phyloP scores from a whole-genome alignment of 2,888 invertebrate species.

The Mesorhabditis spiculigera region DNA sequence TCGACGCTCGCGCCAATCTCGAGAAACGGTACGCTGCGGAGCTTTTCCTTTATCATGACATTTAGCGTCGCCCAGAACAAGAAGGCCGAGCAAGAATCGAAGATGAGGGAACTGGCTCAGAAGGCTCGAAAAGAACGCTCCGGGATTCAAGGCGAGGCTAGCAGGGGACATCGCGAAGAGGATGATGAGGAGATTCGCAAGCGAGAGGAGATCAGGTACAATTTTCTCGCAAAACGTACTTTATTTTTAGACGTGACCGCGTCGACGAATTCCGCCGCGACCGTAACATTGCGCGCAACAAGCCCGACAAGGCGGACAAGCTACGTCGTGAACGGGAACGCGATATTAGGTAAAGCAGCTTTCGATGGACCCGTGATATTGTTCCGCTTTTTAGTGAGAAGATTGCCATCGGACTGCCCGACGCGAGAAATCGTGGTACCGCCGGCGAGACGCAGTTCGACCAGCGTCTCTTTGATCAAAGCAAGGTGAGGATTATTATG shows the following conservation, averaged over 20 bases:
- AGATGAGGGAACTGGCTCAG: constrained; percentile 84
- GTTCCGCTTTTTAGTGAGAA: constrained; percentile 73
- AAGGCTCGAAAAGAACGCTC: constrained; percentile 70
- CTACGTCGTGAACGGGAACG: constrained; percentile 59
- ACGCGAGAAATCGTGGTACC: constrained; percentile 63
- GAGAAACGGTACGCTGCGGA: constrained; percentile 64
- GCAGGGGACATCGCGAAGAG: constrained; percentile 64
- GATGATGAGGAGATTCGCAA: constrained; percentile 69
- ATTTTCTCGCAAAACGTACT: constrained; percentile 3
- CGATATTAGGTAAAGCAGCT: background rate
- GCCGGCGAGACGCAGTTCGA: constrained; percentile 71
- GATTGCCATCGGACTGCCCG: constrained; percentile 92
- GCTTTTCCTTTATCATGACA: constrained; percentile 64
- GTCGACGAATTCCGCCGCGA: constrained; percentile 67
- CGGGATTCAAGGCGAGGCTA: too few relatives aligned
- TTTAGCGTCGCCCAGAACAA: constrained; percentile 85
- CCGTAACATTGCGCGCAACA: constrained; percentile 84
- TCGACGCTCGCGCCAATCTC: constrained; percentile 89
- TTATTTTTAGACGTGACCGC: constrained; percentile 44
- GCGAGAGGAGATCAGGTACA: constrained; percentile 77
- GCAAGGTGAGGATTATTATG: constrained; percentile 54
- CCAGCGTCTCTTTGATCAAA: constrained; percentile 88
- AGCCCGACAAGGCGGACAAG: constrained; percentile 84
- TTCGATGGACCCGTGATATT: background rate
- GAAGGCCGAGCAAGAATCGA: constrained; percentile 74